Percentiles rank a stretch among this genome's conserved stretches.
Evolutionary conservation across 2,888 invertebrate genomes (phyloP).

Genomic region (Napeogenes inachia): DNA sequence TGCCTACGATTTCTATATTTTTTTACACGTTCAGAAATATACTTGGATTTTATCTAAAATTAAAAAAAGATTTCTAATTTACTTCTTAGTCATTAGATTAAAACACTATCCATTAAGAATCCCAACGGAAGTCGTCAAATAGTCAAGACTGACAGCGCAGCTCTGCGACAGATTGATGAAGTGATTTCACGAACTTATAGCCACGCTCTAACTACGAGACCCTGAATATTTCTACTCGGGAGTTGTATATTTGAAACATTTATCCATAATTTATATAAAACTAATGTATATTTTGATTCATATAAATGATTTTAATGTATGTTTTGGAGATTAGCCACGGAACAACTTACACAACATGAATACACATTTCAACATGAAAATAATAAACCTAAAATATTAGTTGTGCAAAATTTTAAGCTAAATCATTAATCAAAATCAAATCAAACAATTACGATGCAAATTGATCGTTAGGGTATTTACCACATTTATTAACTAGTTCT

Average conservation of each 20-base stretch:
- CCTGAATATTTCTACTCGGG: neutral
- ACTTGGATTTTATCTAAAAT: no score
- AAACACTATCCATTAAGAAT: conserved; percentile 1
- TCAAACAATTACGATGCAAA: conserved; percentile 65
- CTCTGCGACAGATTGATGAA: conserved; percentile 6
- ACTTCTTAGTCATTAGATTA: no score
- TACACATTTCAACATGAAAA: no score
- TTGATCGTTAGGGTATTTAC: conserved; percentile 63
- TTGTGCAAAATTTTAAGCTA: neutral
- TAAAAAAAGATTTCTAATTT: no score
- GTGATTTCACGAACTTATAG: conserved; percentile 1
- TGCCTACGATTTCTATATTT: no score
- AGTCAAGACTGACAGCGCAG: conserved; percentile 5
- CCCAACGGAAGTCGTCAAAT: conserved; percentile 4
- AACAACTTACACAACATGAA: no score
- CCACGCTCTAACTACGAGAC: conserved; percentile 5
- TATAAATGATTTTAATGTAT: neutral
- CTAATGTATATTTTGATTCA: neutral
- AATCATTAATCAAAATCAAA: conserved; percentile 5
- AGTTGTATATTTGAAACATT: neutral
- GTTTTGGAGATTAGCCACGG: neutral
- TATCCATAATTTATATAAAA: no score
- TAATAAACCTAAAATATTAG: conserved; percentile 1
- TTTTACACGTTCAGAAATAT: no score
- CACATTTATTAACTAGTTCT: conserved; percentile 48